Evolutionary conservation across 2,113 vertebrate species (phyloP).

Genomic region (Sphyrna mokarran): DNA sequence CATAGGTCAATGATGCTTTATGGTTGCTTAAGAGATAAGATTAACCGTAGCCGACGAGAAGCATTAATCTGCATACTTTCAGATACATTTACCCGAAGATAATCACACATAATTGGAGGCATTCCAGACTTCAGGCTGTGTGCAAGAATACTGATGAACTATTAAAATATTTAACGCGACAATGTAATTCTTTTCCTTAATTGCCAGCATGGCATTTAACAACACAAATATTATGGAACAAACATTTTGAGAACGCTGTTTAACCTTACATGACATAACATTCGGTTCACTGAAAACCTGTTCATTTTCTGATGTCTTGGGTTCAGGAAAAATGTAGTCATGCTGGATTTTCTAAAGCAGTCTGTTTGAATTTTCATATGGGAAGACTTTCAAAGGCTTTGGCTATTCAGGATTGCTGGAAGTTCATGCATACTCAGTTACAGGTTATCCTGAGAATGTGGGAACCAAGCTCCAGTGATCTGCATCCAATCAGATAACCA

Average conservation of each 20-base stretch:
- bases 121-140: conserved; percentile 21
- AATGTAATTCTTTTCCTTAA: conserved; percentile 5
- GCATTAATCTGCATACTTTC: conserved; percentile 6
- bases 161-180: conserved; percentile 5
- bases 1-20: neutral
- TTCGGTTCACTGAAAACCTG: neutral
- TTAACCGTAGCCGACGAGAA: conserved; percentile 5
- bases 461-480: conserved; percentile 25
- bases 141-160: conserved; percentile 24
- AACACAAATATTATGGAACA: conserved; percentile 30
- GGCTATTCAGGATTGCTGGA: conserved; percentile 25
- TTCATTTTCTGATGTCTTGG: neutral
- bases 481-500: conserved; percentile 31
- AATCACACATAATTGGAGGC: conserved; percentile 26
- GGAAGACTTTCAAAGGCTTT: neutral
- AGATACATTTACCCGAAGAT: conserved; percentile 1
- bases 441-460: conserved; percentile 31
- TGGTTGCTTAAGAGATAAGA: conserved; percentile 11
- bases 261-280: neutral
- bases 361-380: neutral
- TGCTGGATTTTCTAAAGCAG: neutral
- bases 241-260: conserved; percentile 16
- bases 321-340: neutral
- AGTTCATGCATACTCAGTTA: conserved; percentile 10
- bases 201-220: neutral